Conservation (phyloP, 2,797 vertebrate genomes). For the Sebastes dallii region DNA sequence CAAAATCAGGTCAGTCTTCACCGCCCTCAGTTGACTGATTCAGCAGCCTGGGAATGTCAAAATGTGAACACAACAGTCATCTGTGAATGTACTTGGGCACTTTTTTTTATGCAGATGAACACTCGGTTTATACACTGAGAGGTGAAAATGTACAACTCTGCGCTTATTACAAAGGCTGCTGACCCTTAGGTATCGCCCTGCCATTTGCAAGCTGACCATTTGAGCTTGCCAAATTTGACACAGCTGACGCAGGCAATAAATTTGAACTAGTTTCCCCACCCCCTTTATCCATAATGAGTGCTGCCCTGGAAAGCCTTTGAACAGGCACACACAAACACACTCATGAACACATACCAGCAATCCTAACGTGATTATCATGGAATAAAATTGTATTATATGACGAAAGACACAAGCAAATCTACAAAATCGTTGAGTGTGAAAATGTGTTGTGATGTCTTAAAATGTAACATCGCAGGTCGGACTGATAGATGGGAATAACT, state of each 20-base stretch:
- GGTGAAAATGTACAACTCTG: conserved; percentile 55
- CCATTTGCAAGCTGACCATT: conserved; percentile 87
- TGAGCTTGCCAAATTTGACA: conserved; percentile 87
- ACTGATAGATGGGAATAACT: conserved; percentile 1
- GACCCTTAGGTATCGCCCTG: conserved; percentile 77
- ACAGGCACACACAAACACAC: conserved; percentile 58
- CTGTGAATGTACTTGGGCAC: background rate
- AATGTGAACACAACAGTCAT: background rate
- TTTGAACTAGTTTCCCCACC: conserved; percentile 83
- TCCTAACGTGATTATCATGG: conserved; percentile 20
- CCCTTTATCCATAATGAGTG: conserved; percentile 80
- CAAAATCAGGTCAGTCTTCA: conserved; percentile 29
- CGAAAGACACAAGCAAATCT: background rate
- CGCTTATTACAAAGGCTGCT: conserved; percentile 72
- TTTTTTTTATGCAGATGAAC: conserved; percentile 6
- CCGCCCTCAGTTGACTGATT: conserved; percentile 8
- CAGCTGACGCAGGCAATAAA: conserved; percentile 87
- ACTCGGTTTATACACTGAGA: background rate
- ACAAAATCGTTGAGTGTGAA: conserved; percentile 4
- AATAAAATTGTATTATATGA: background rate
- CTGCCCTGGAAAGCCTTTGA: conserved; percentile 58
- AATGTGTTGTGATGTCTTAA: conserved; percentile 2
- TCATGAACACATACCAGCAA: conserved; percentile 21
- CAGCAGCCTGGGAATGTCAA: conserved; percentile 27
- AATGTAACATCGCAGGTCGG: background rate